Base-by-base conservation (phyloP, 2,888 invertebrate genomes). In the Drosophila maculinotata region DNA sequence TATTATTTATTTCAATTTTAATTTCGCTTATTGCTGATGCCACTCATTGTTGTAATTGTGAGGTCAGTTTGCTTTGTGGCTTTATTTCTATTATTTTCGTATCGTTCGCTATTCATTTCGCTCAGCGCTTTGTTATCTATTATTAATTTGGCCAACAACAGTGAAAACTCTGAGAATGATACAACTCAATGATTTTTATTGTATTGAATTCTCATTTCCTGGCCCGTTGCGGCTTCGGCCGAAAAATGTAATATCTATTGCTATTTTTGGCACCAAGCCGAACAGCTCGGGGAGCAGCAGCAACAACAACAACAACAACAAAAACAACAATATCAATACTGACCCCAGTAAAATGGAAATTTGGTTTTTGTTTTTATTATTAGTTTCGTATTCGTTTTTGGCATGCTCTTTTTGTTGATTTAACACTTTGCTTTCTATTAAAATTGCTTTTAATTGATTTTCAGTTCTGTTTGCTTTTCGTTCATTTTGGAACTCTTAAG, bases 161-260 rank as follows among this genome's bases (percentile, higher is more conserved):
- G 35, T 28, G 8, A 45, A 30, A 52, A 57, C 62, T 33, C 44
- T 44, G 68, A 52, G 44, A 73, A 80, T 60, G 62, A 56, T 62
- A 75, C 75, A 70, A 60, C 44, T 74, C 68, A 73, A 76, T 74
- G 74, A 69, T 52, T 79, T 82, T 85, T 71, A 76, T 76, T 79
- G 69, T 79, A 79, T 80, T 70, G 80, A 80, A 80, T 79, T 72
- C 83, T 72, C 71, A 79, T 69, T 79, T 83, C 69, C 76, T 80
- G 69, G 35, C 48, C 36, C 45, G 31, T 47, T 45, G 68, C 49
- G 51, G 49, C 59, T 56, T 42, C 42, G 33, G 3, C 7, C 53
- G 12, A 36, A 66, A 68, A 74, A 76, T 79, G 45, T 79, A 78
- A 73, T 76, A 73, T 73, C 51, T 64, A 54, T 60, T 59, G 67